Percentiles rank a stretch among this genome's conserved stretches.
Evolutionary conservation across 2,888 invertebrate species (phyloP).

Genomic region (Anorthoa munda): DNA sequence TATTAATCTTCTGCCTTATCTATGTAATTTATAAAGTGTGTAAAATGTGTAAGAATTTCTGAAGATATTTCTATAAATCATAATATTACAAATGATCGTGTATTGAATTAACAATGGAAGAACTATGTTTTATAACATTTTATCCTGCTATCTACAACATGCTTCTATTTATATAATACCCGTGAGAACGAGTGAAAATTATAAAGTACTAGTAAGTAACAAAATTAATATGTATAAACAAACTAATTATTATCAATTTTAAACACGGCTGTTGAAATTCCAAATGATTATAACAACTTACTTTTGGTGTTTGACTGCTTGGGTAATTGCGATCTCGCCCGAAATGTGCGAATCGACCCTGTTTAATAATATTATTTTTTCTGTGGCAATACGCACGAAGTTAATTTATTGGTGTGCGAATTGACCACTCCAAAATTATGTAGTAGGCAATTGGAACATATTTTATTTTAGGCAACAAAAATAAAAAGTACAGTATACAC

Average conservation of each 20-base stretch:
- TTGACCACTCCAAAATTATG: no score
- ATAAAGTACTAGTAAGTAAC: background rate
- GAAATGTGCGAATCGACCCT: no score
- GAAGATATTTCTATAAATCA: constrained; percentile 50
- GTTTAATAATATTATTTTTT: no score
- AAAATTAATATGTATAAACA: background rate
- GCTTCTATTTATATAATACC: background rate
- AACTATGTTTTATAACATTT: constrained; percentile 12
- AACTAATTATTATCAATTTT: background rate
- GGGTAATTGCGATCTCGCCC: no score
- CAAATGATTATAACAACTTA: background rate
- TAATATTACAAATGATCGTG: constrained; percentile 38
- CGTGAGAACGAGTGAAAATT: constrained; percentile 26
- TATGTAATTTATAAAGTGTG: constrained; percentile 43
- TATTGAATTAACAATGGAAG: constrained; percentile 15
- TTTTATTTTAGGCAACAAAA: no score
- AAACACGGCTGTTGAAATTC: background rate
- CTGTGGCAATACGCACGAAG: no score
- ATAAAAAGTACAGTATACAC: no score
- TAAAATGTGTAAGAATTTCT: constrained; percentile 48
- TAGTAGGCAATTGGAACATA: no score
- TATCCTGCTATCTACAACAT: constrained; percentile 13
- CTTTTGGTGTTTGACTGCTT: background rate
- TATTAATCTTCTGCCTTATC: constrained; percentile 20
- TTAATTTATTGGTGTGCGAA: no score